These are phyloP conservation scores for Anthoptus insignis DNA, from an alignment of 2,888 invertebrate species.

Conservation along the genomic window DNA sequence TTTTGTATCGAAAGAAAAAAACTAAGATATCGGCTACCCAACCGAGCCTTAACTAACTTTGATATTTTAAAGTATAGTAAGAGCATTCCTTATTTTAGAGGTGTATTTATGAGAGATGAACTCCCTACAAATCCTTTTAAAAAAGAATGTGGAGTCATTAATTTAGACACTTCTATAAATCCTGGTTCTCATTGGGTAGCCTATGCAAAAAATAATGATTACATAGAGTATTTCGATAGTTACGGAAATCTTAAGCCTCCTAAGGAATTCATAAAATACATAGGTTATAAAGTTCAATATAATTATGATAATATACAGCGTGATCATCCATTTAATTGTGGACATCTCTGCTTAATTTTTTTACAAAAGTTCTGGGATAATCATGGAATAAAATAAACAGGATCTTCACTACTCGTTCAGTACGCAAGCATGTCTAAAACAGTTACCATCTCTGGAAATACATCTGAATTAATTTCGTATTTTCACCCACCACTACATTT, in stretches of 20 bases:
- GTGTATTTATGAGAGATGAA: slow-evolving; percentile 46
- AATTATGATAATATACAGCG: slow-evolving; percentile 25
- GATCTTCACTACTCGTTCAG: slow-evolving; percentile 1
- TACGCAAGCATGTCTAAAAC: slow-evolving; percentile 33
- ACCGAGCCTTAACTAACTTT: neutral
- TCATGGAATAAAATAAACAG: neutral
- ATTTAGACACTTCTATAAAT: slow-evolving; percentile 41
- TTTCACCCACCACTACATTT: slow-evolving; percentile 37
- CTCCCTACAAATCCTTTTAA: slow-evolving; percentile 47
- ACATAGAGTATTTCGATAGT: slow-evolving; percentile 33
- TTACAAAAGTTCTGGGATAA: neutral
- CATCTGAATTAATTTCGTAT: slow-evolving; percentile 35
- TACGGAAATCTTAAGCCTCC: slow-evolving; percentile 31
- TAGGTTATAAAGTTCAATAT: slow-evolving; percentile 19
- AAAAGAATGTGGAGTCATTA: slow-evolving; percentile 35
- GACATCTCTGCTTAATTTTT: slow-evolving; percentile 2
- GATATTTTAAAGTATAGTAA: neutral
- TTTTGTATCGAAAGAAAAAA: too few relatives aligned
- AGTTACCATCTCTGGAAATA: slow-evolving; percentile 37
- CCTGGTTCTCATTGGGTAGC: slow-evolving; percentile 30
- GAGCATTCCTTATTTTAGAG: slow-evolving; percentile 44
- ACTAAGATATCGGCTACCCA: too few relatives aligned
- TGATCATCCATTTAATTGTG: neutral
- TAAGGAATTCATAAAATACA: slow-evolving; percentile 25
- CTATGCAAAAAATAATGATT: slow-evolving; percentile 19